phyloP scores from a whole-genome alignment of 2,888 invertebrate species.

The Alcis repandata region DNA sequence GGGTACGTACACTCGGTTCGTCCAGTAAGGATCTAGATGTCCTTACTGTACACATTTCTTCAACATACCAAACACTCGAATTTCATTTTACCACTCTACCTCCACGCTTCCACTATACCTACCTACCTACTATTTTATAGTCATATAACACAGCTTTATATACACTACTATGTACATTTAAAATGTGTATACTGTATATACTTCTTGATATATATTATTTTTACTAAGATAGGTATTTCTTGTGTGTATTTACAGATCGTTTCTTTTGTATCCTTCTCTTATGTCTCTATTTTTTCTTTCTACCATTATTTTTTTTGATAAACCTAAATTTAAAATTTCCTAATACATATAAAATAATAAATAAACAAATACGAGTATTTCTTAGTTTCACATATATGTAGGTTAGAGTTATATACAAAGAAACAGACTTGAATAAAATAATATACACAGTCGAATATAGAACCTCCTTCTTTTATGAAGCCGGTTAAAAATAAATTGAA shows the following conservation, averaged over 20 bases:
- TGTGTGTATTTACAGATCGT: not conserved
- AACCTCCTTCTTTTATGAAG: no score
- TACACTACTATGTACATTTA: not conserved
- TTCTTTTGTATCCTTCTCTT: not conserved
- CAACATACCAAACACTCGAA: not conserved
- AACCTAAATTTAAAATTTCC: not conserved
- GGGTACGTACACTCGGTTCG: conserved; percentile 56
- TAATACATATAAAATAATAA: no score
- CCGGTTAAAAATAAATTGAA: no score
- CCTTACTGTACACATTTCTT: conserved; percentile 1
- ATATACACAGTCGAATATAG: no score
- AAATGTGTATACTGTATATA: not conserved
- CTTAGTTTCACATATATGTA: no score
- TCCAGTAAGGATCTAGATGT: not conserved
- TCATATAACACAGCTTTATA: not conserved
- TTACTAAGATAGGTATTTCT: not conserved
- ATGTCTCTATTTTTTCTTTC: not conserved
- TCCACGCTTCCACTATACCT: not conserved
- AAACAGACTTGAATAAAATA: no score
- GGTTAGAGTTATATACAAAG: no score
- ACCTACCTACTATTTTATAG: not conserved
- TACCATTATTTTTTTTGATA: not conserved
- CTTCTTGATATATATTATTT: not conserved
- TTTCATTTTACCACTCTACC: not conserved
- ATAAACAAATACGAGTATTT: no score